Evolutionary conservation across 2,113 vertebrate genomes (phyloP), one percentile per base, ranked within the genome.

Genomic region (Lucifuga dentata): DNA sequence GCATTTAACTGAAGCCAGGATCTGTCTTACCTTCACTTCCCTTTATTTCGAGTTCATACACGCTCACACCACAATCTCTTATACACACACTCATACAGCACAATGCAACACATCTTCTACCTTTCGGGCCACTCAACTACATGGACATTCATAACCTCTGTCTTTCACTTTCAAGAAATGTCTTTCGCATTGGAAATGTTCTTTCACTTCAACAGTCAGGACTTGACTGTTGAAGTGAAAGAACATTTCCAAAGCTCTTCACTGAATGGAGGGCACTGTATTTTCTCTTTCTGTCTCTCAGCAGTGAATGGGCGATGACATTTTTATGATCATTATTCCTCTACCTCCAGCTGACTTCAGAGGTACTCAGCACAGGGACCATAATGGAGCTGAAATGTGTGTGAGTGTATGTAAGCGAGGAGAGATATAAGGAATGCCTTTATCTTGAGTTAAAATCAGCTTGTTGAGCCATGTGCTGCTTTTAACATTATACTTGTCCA

Each of bases 291-390:
- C 26, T 63, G 19, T 61, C 16, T 33, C 52, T 68, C 62, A 55
- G 49, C 13, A 8, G 56, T 1, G 1, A 74, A 75, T 29, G 46
- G 2, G 1, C 64, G 67, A 62, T 78, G 76, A 73, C 60, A 81
- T 79, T 82, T 83, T 80, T 66, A 70, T 68, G 41, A 73, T 73
- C 60, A 57, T 79, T 84, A 76, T 73, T 76, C 51, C 41, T 81
- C 68, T 17, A 59, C 43, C 38, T 74, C 33, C 33, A 56, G 46
- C 43, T 69, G 63, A 72, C 53, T 68, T 68, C 43, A 67, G 72
- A 80, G 65, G 24, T 35, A 75, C 77, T 73, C 62, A 33, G 62
- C 41, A 52, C 39, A 55, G 48, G 59, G 56, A 76, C 41, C 26
- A 35, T 49, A n/a, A 23, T 35, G 17, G 26, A 66, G 68, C 17